These are phyloP conservation scores for Ammodytes dubius DNA, from an alignment of 2,113 vertebrate species.

Conservation along the genomic window DNA sequence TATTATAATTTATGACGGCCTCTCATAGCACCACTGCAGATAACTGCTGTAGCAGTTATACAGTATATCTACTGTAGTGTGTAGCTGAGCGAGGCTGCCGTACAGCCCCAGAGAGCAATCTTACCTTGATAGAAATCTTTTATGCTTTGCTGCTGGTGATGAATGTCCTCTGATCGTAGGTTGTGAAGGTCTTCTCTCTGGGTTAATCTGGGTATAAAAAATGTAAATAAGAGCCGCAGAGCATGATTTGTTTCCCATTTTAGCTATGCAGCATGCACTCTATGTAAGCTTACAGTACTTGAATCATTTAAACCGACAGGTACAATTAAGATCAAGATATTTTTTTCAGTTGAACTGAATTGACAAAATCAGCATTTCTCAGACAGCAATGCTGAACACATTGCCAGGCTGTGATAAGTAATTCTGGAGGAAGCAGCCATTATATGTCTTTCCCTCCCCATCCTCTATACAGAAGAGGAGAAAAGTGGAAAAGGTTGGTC, in stretches of 20 bases:
- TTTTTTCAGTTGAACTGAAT: conserved; percentile 51
- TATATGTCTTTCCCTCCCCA: conserved; percentile 63
- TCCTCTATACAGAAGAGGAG: conserved; percentile 49
- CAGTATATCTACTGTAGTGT: conserved; percentile 20
- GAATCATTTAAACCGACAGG: conserved; percentile 57
- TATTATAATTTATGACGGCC: conserved; percentile 77
- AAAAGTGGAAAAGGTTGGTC: conserved; percentile 59
- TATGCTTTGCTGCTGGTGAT: conserved; percentile 51
- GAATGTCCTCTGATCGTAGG: conserved; percentile 50
- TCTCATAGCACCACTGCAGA: conserved; percentile 40
- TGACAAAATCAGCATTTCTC: conserved; percentile 70
- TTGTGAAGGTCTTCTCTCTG: conserved; percentile 50
- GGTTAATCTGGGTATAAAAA: conserved; percentile 50
- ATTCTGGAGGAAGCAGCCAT: conserved; percentile 73
- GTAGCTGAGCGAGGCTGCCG: conserved; percentile 11
- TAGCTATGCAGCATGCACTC: conserved; percentile 24
- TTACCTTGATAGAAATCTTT: conserved; percentile 47
- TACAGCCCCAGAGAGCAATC: conserved; percentile 40
- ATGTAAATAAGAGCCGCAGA: conserved; percentile 43
- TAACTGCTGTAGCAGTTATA: conserved; percentile 32
- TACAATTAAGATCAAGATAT: conserved; percentile 60
- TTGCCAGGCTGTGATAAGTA: conserved; percentile 70
- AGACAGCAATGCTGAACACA: conserved; percentile 62
- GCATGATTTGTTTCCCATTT: conserved; percentile 58
- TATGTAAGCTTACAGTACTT: conserved; percentile 48